These are phyloP conservation scores for Penaeus vannamei DNA, from an alignment of 1,140 invertebrate genomes.

Conservation along the genomic window DNA sequence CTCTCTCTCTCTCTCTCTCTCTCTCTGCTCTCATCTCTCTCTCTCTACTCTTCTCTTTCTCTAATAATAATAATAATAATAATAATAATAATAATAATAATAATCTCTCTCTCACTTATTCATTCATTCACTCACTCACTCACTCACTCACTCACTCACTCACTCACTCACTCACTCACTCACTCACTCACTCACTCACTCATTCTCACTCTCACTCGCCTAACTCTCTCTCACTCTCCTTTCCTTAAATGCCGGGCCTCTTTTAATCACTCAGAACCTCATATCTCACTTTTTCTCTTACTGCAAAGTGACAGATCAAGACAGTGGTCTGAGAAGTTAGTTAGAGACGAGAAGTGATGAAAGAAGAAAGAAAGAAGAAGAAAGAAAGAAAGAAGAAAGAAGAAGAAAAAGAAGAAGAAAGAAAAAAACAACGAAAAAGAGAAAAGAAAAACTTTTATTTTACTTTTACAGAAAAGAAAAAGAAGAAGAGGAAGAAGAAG, in stretches of 20 bases:
- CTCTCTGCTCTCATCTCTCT: not conserved
- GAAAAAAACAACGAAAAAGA: not conserved
- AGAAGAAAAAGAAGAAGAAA: no score
- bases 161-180: constrained; percentile 21
- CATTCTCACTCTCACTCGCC: not conserved
- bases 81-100: no score
- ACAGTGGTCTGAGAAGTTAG: no score
- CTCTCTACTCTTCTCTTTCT: not conserved
- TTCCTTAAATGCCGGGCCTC: not conserved
- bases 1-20: constrained; percentile 44
- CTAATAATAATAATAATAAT: no score
- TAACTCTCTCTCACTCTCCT: not conserved
- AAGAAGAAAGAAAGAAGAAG: no score
- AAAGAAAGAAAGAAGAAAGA: no score
- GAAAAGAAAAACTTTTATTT: no score
- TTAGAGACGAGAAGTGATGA: no score
- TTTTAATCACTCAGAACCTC: not conserved
- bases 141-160: constrained; percentile 1
- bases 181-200: not conserved
- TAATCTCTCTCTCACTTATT: not conserved
- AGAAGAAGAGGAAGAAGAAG: not conserved
- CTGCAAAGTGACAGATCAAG: no score
- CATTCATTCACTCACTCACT: not conserved
- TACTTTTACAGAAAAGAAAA: not conserved
- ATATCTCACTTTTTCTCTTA: no score